phyloP scores from a whole-genome alignment of 2,113 vertebrate genomes.

The Nycticebus coucang region DNA sequence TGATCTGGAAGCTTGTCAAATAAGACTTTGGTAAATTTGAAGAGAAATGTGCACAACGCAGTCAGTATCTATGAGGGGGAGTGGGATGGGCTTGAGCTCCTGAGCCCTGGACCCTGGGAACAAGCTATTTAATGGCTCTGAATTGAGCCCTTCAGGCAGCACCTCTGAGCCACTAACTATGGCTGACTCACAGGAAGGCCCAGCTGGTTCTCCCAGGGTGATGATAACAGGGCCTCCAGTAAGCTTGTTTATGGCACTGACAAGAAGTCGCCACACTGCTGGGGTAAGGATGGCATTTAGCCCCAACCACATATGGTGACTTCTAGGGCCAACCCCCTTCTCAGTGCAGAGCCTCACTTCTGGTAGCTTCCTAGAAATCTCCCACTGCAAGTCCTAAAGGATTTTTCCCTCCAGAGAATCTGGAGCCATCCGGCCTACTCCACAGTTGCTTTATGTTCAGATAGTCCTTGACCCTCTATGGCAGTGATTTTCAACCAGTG shows the following conservation, averaged over 20 bases:
- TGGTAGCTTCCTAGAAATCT: neutral
- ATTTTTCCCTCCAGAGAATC: neutral
- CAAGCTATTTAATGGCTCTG: conserved; percentile 68
- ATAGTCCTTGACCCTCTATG: neutral
- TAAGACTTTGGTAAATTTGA: conserved; percentile 51
- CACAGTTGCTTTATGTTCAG: neutral
- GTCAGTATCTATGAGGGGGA: conserved; percentile 11
- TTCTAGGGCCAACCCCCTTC: neutral
- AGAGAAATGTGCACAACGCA: neutral
- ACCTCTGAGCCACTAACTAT: neutral
- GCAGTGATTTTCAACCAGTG: too few species aligned
- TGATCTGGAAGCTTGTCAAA: conserved; percentile 36
- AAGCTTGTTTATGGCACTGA: conserved; percentile 15
- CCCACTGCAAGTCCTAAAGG: neutral
- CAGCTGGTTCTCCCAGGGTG: conserved; percentile 46
- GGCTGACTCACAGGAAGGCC: conserved; percentile 57
- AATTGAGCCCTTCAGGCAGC: conserved; percentile 38
- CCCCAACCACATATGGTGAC: neutral
- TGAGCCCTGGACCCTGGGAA: neutral
- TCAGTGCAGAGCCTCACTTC: neutral
- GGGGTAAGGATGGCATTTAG: neutral
- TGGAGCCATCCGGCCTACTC: neutral
- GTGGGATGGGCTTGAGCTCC: neutral
- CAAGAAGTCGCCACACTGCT: neutral
- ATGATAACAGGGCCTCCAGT: neutral